Percentiles rank a stretch among this genome's conserved stretches.
Evolutionary conservation across 1,140 invertebrate species (phyloP).

Genomic region (Sitobion miscanthi): DNA sequence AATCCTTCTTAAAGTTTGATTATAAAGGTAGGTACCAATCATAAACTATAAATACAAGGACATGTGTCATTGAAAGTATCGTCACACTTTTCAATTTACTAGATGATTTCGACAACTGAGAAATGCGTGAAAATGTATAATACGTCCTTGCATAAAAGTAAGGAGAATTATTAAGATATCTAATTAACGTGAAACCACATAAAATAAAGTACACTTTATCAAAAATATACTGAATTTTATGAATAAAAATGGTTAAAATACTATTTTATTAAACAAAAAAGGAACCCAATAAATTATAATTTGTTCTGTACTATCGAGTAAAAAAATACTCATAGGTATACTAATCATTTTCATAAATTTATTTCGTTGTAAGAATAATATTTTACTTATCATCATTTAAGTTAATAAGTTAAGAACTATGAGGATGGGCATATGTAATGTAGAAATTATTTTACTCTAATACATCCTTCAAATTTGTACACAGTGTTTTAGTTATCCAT

Average conservation of each 20-base stretch:
- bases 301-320: too few relatives aligned
- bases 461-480: background rate
- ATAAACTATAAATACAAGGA: background rate
- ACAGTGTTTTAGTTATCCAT: background rate
- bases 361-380: too few relatives aligned
- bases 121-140: background rate
- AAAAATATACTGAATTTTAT: background rate
- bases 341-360: too few relatives aligned
- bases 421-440: too few relatives aligned
- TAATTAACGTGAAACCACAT: background rate
- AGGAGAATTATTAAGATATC: background rate
- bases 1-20: background rate
- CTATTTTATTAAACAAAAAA: too few relatives aligned
- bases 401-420: too few relatives aligned
- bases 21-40: background rate
- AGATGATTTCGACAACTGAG: background rate
- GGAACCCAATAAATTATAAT: too few relatives aligned
- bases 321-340: too few relatives aligned
- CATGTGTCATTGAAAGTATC: background rate
- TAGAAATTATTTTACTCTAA: background rate
- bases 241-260: background rate
- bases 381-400: too few relatives aligned
- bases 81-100: conserved; percentile 5
- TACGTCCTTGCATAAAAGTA: conserved; percentile 12
- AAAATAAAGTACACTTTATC: background rate